Percentiles rank a stretch among this genome's conserved stretches.
Conservation (phyloP, 2,113 vertebrate species). For the Atlantisia rogersi region DNA sequence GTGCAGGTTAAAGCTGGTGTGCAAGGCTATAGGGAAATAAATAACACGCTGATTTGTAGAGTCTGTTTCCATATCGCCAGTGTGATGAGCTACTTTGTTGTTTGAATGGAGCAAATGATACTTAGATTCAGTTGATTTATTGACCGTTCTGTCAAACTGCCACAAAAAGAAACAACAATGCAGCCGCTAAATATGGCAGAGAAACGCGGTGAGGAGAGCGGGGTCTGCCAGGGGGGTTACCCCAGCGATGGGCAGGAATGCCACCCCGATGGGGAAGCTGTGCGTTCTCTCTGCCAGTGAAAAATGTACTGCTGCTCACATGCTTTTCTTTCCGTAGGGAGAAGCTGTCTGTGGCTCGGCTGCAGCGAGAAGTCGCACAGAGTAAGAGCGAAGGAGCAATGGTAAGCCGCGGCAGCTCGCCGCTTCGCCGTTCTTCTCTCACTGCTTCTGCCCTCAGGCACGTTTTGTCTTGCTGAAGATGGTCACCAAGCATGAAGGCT, state of each 20-base stretch:
- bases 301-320: conserved; percentile 39
- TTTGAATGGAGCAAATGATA: conserved; percentile 19
- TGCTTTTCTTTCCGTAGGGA: conserved; percentile 80
- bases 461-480: neutral
- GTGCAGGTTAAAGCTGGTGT: neutral
- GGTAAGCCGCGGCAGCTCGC: conserved; percentile 74
- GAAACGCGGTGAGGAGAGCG: neutral
- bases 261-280: neutral
- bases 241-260: conserved; percentile 26
- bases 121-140: conserved; percentile 16
- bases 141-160: neutral
- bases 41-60: neutral
- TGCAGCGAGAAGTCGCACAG: conserved; percentile 88
- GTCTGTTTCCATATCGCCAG: neutral
- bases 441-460: neutral
- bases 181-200: neutral
- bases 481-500: neutral
- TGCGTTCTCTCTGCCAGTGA: neutral
- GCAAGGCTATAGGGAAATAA: neutral
- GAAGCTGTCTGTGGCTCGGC: conserved; percentile 90
- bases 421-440: neutral
- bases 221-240: neutral
- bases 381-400: conserved; percentile 89
- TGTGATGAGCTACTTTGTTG: neutral
- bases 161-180: neutral